Percentiles rank a stretch among this genome's conserved stretches.
phyloP scores from a whole-genome alignment of 53 echinoderm and acorn worm genomes.

The Temnopleurus reevesii region DNA sequence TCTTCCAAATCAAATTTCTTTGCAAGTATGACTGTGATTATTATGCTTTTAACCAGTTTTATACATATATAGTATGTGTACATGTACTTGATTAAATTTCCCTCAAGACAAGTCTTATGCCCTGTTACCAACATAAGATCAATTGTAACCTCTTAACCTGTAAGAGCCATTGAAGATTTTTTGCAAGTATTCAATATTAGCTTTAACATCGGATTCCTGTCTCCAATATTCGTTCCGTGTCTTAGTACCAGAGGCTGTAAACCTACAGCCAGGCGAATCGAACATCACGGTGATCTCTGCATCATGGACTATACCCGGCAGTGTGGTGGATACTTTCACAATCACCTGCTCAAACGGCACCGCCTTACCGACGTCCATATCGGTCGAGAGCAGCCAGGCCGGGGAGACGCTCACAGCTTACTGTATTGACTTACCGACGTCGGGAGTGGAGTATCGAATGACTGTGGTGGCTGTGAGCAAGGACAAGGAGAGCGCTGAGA shows the following conservation, averaged over 20 bases:
- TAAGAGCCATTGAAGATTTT: too few species aligned
- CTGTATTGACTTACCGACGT: slow-evolving; percentile 48
- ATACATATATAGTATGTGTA: too few species aligned
- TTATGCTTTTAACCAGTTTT: too few species aligned
- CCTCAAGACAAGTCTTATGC: too few species aligned
- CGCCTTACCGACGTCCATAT: slow-evolving; percentile 34
- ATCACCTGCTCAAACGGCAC: slow-evolving; percentile 62
- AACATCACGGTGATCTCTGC: slow-evolving; percentile 56
- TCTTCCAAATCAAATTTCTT: too few species aligned
- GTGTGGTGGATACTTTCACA: slow-evolving; percentile 60
- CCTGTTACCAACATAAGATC: too few species aligned
- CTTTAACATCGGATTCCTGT: too few species aligned
- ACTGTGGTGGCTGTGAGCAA: slow-evolving; percentile 62
- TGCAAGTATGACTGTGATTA: too few species aligned
- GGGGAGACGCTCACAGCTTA: slow-evolving; percentile 54
- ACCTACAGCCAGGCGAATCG: slow-evolving; percentile 26
- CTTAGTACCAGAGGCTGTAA: slow-evolving; percentile 56
- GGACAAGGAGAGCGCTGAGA: slow-evolving; percentile 32
- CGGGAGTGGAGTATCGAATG: slow-evolving; percentile 62
- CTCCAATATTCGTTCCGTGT: too few species aligned
- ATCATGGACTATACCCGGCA: slow-evolving; percentile 56
- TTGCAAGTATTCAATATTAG: too few species aligned
- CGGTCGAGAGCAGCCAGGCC: background rate
- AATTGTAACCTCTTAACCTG: too few species aligned
- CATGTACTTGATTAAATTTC: too few species aligned